Base-by-base conservation (phyloP, 2,797 vertebrate species). In the Eulemur albifrons region DNA sequence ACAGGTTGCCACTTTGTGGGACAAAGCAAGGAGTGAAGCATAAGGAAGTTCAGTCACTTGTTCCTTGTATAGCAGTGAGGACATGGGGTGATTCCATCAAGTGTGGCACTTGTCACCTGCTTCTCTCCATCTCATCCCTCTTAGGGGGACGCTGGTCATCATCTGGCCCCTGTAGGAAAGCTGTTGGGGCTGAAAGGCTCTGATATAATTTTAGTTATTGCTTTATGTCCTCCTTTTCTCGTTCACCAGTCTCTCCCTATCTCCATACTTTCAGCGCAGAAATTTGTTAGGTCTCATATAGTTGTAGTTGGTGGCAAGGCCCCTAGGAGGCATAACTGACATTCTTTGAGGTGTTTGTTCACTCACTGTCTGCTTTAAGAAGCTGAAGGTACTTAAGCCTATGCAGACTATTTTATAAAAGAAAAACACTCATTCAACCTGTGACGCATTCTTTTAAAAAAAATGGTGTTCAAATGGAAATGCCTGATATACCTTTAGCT, bases 391-490 rank as follows among this genome's bases (percentile, higher is more conserved):
- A 35, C 54, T 93, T 83, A 91, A 87, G 61, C 40, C 57, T 27
- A 4, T 85, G 63, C 75, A 94, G 79, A 77, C n/a, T 72, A 17
- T 80, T 88, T 94, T 82, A 45, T 87, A 61, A 90, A 93, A 92
- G 75, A 67, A 81, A 97, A 86, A 38, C 38, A 38, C 27, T 85
- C 61, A 61, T 90, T 86, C 90, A 89, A 17, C 79, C 80, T 81
- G 83, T 75, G 81, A 85, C 65, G 79, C 77, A 25, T 32, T 38
- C 25, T 79, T 80, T 67, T 30, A 21, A 23, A 70, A 89, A 95
- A 95, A 97, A 94, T 77, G 61, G 52, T 85, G 32, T 94, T 97
- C 90, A 91, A 89, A 89, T 92, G 32, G 93, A 96, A 97, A 96
- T 93, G 89, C 52, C 45, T 96, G 88, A 40, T 85, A 52, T 32